These are phyloP conservation scores for Pseudococcus longispinus DNA, from an alignment of 2,888 invertebrate species.

Conservation along the genomic window DNA sequence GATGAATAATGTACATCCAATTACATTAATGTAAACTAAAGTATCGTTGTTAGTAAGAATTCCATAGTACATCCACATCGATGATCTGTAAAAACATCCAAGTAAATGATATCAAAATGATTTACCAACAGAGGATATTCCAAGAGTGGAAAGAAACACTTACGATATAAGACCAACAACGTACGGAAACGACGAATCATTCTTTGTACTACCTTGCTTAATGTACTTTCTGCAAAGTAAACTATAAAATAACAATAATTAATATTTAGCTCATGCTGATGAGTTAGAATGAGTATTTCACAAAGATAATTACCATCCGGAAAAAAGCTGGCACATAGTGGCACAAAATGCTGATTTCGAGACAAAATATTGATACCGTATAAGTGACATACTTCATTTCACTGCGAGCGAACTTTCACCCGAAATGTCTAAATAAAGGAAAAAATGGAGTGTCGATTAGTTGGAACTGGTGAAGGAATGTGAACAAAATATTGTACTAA, in stretches of 20 bases:
- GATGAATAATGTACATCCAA: constrained; percentile 76
- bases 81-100: constrained; percentile 67
- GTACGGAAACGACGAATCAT: constrained; percentile 79
- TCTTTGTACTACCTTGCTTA: constrained; percentile 76
- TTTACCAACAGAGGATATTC: background rate
- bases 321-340: constrained; percentile 82
- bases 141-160: constrained; percentile 62
- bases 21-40: constrained; percentile 76
- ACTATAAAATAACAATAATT: constrained; percentile 65
- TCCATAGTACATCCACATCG: constrained; percentile 83
- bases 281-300: background rate
- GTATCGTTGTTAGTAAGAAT: constrained; percentile 74
- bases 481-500: background rate
- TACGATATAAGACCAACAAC: constrained; percentile 78
- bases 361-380: constrained; percentile 64
- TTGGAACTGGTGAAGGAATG: background rate
- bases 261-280: background rate
- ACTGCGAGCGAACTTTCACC: background rate
- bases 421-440: background rate
- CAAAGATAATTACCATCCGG: constrained; percentile 75
- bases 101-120: constrained; percentile 39
- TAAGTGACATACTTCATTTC: constrained; percentile 55
- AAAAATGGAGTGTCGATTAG: background rate
- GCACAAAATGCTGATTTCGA: constrained; percentile 74
- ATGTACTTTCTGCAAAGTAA: constrained; percentile 79